A percentile compares a stretch with the other conserved stretches of the same genome.
Evolutionary conservation across 2,113 vertebrate genomes (phyloP).

Genomic region (Tragelaphus scriptus): DNA sequence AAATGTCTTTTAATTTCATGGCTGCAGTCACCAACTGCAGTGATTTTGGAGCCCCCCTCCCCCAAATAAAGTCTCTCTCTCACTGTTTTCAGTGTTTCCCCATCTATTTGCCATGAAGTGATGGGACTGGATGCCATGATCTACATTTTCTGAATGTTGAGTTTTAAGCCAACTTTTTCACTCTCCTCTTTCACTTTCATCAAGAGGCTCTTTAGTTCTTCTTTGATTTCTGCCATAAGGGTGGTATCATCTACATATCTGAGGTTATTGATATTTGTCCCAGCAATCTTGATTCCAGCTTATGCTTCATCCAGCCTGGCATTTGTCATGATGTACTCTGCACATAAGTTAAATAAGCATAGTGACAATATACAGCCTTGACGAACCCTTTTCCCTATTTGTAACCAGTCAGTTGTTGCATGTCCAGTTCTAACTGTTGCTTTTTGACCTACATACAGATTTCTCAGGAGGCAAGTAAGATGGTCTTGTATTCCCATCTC

Average conservation of each 20-base stretch:
- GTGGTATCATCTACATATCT: not conserved
- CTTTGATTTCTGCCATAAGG: not conserved
- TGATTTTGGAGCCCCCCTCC: not conserved
- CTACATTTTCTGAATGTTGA: not conserved
- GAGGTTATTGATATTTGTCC: not conserved
- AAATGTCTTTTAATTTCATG: not conserved
- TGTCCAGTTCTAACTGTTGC: not conserved
- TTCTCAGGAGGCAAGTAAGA: not conserved
- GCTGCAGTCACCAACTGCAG: not conserved
- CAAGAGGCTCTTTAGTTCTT: not conserved
- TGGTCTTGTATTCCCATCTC: not conserved
- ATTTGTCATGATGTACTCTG: not conserved
- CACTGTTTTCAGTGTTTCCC: not conserved
- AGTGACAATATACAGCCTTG: not conserved
- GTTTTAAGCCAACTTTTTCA: not conserved
- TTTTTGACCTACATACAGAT: not conserved
- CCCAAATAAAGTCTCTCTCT: not conserved
- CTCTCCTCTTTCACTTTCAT: not conserved
- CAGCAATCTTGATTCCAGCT: not conserved
- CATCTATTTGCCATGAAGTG: not conserved
- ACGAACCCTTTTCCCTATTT: fast-evolving
- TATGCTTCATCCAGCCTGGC: not conserved
- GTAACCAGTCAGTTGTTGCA: not conserved
- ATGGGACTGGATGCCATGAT: not conserved
- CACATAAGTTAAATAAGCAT: not conserved